A percentile compares a stretch with the other conserved stretches of the same genome.
These are phyloP conservation scores for Limnephilus auricula DNA, from an alignment of 2,888 invertebrate species.

Conservation along the genomic window DNA sequence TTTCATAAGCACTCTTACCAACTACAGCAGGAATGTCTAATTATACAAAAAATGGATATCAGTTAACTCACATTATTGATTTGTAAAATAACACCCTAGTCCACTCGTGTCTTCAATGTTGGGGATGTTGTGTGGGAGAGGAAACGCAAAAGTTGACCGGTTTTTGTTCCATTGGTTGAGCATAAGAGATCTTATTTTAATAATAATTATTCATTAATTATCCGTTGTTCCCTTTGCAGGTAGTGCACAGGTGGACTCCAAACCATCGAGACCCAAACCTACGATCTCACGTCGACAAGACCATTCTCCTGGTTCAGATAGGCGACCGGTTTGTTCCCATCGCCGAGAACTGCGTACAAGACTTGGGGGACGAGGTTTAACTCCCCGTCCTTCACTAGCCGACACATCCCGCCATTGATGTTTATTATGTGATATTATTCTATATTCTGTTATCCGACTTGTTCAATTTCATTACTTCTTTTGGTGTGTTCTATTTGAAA, in stretches of 20 bases:
- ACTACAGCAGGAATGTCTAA: no score
- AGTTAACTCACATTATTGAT: no score
- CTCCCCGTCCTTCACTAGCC: conserved; percentile 4
- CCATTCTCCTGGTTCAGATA: conserved; percentile 93
- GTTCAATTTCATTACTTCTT: background rate
- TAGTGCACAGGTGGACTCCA: conserved; percentile 96
- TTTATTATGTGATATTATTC: conserved; percentile 61
- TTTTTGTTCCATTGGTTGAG: no score
- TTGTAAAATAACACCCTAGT: no score
- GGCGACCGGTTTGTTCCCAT: conserved; percentile 96
- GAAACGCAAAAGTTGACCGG: no score
- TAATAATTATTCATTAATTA: no score
- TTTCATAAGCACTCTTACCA: no score
- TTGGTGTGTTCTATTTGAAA: conserved; percentile 7
- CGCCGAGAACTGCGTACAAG: conserved; percentile 91
- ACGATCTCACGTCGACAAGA: conserved; percentile 94
- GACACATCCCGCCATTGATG: conserved; percentile 29
- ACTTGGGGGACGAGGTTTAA: conserved; percentile 84
- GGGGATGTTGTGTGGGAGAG: no score
- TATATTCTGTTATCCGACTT: conserved; percentile 44
- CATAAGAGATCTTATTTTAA: no score
- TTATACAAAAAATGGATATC: no score
- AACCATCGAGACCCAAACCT: conserved; percentile 92
- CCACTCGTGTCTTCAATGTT: no score
- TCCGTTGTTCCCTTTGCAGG: conserved; percentile 74